These are phyloP conservation scores for Uloborus diversus DNA, from an alignment of 1,140 invertebrate species.

Conservation along the genomic window DNA sequence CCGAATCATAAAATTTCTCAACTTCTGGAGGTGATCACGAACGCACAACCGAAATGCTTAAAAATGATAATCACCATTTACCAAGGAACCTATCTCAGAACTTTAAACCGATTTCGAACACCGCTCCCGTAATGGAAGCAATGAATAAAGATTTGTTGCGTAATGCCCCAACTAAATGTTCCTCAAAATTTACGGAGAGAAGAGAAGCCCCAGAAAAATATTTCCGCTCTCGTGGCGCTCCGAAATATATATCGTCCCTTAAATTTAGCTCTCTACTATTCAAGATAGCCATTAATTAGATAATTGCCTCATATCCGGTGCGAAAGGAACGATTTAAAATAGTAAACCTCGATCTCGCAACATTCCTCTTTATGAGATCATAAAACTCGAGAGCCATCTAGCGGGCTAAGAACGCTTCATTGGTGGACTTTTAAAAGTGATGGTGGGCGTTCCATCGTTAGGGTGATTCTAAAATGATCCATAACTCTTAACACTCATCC, in stretches of 20 bases:
- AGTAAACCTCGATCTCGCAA: constrained; percentile 46
- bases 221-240: background rate
- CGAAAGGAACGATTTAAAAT: constrained; percentile 50
- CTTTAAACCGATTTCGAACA: constrained; percentile 38
- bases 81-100: background rate
- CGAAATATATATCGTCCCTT: constrained; percentile 39
- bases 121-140: constrained; percentile 22
- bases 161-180: constrained; percentile 16
- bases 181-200: constrained; percentile 40
- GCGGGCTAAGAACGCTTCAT: background rate
- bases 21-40: background rate
- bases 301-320: constrained; percentile 45
- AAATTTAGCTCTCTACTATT: constrained; percentile 34
- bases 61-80: background rate
- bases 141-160: constrained; percentile 52
- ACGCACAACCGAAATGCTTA: background rate
- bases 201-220: background rate
- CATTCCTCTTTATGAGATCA: constrained; percentile 52
- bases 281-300: constrained; percentile 53
- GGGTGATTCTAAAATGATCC: constrained; percentile 25
- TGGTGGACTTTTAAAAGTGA: constrained; percentile 37
- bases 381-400: constrained; percentile 49
- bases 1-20: background rate
- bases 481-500: constrained; percentile 42
- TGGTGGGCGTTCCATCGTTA: background rate